Conservation (phyloP, 2,888 invertebrate genomes). For the Coenonympha arcania region DNA sequence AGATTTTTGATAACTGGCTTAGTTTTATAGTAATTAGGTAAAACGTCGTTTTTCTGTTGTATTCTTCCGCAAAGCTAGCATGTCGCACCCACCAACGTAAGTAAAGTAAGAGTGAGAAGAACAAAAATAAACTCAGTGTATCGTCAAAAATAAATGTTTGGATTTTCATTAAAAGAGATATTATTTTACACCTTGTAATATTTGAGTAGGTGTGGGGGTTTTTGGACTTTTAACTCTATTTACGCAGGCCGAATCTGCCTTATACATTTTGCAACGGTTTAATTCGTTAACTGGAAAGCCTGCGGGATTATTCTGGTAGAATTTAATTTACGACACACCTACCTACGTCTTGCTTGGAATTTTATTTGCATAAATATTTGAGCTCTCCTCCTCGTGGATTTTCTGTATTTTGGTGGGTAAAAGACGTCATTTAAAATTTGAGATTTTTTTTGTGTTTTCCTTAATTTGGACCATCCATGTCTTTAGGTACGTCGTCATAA, state of each 20-base stretch:
- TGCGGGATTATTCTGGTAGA: slow-evolving; percentile 24
- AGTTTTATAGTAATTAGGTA: too few relatives aligned
- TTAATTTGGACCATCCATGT: too few relatives aligned
- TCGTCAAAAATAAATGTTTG: too few relatives aligned
- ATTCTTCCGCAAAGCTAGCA: too few relatives aligned
- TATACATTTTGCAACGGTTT: slow-evolving; percentile 27
- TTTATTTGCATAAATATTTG: slow-evolving; percentile 21
- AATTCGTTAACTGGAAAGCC: slow-evolving; percentile 25
- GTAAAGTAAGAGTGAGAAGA: too few relatives aligned
- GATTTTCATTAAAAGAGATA: neutral
- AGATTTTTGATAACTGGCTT: too few relatives aligned
- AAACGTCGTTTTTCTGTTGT: too few relatives aligned
- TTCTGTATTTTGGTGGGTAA: neutral
- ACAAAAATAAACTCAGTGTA: too few relatives aligned
- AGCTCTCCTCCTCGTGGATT: neutral
- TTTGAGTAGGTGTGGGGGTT: slow-evolving; percentile 6
- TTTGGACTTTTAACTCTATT: slow-evolving; percentile 20
- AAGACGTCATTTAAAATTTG: neutral
- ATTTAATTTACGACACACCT: slow-evolving; percentile 26
- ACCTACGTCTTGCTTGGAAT: slow-evolving; percentile 12
- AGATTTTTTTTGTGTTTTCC: too few relatives aligned
- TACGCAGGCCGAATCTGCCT: slow-evolving; percentile 23
- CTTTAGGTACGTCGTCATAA: too few relatives aligned
- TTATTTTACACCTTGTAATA: neutral
- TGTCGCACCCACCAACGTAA: too few relatives aligned